A percentile compares a stretch with the other conserved stretches of the same genome.
Conservation (phyloP, 2,888 invertebrate species). For the Meliscaeva auricollis region DNA sequence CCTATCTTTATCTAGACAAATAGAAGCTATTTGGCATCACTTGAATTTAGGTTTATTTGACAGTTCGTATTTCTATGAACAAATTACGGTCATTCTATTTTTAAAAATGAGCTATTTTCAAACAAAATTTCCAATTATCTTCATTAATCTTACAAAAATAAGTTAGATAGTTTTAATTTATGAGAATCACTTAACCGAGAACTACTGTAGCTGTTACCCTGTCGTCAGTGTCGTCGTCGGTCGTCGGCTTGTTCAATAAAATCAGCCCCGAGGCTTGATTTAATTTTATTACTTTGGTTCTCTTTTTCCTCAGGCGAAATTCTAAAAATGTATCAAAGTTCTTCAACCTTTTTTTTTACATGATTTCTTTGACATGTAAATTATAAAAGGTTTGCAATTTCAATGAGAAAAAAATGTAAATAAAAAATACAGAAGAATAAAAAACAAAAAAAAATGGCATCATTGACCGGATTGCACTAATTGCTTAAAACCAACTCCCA, state of each 20-base stretch:
- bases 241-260: not conserved
- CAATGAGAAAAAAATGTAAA: not conserved
- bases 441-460: not conserved
- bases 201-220: too few relatives aligned
- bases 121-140: too few relatives aligned
- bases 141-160: too few relatives aligned
- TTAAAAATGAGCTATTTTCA: too few relatives aligned
- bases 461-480: constrained; percentile 1
- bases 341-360: not conserved
- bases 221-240: too few relatives aligned
- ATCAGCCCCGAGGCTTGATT: not conserved
- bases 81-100: too few relatives aligned
- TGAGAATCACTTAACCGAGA: not conserved
- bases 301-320: not conserved
- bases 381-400: not conserved
- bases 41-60: too few relatives aligned
- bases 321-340: too few relatives aligned
- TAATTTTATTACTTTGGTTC: not conserved
- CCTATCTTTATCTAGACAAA: too few relatives aligned
- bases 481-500: not conserved
- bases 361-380: constrained; percentile 17
- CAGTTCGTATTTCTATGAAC: too few relatives aligned
- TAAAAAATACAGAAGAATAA: not conserved
- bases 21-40: too few relatives aligned
- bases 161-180: too few relatives aligned